Base-by-base conservation (phyloP, 2,113 vertebrate species). In the Pedetes capensis region DNA sequence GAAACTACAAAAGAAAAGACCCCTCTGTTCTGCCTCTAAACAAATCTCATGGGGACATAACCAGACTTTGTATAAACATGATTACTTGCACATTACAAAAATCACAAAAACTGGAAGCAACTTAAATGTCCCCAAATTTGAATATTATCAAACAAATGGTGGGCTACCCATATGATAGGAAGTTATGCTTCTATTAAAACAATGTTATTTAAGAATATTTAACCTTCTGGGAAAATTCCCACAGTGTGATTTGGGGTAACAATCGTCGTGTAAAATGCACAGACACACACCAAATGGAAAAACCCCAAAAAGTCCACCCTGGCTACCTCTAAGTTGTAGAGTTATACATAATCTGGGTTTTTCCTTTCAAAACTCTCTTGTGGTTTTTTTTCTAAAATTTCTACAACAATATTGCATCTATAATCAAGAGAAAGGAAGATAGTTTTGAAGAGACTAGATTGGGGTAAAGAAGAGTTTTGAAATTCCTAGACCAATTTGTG, bases 41-140 rank as follows among this genome's bases (percentile, higher is more conserved):
- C 2, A 8, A 76, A 68, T 8, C 2, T 7, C 32, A 0, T 1
- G 7, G 7, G 51, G 47, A 42, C 20, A 2, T 7, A 27, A 0
- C 13, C 14, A 4, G 25, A 34, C 37, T 55, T 64, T 20, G 1
- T 3, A 32, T 9, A 75, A 72, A 49, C 51, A 37, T 23, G 34
- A 63, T 61, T 55, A 76, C 44, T 69, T 57, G 59, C 49, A 27
- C 59, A 37, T 74, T 32, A n/a, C n/a, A 64, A 64, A 76, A 61
- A 20, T 1, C 72, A n/a, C 42, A 42, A 51, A 91, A 53, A 47
- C 16, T 14, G 53, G 69, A 55, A 93, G 47, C 29, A 79, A 72
- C 14, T 27, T 49, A 55, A 74, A 44, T 63, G 68, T 81, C 32
- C 44, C 34, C 6, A 55, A 78, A 63, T 17, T 8, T n/a, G 27